Evolutionary conservation across 2,113 vertebrate species (phyloP), one percentile per base, ranked within the genome.

Genomic region (Gymnogyps californianus): DNA sequence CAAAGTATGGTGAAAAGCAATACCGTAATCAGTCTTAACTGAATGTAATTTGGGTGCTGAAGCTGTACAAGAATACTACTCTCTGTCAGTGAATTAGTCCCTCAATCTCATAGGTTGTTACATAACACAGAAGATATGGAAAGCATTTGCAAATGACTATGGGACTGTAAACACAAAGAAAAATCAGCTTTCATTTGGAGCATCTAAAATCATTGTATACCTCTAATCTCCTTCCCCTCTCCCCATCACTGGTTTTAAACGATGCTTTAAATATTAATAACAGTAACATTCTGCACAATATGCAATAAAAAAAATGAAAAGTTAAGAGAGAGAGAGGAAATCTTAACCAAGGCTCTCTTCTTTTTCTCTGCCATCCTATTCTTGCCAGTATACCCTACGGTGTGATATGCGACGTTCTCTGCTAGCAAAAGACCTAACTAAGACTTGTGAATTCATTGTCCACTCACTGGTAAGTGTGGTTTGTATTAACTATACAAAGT

Each of bases 401-500:
- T 99, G 99, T 96, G 99, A 99, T 96, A 98, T 99, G 99, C 98
- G 98, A 87, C 98, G 99, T 49, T 98, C 99, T 15, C 98, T 99
- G 94, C 82, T 99, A 97, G 99, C 99, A 32, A 99, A 99, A 98
- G 99, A 99, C 97, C 95, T 99, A 84, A 99, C 97, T 61, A 99
- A 99, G 98, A 99, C 98, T 72, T 99, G 99, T 62, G 99, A 99
- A 93, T 99, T 99, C 98, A 99, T 99, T 86, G 98, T 99, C 5
- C 99, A 99, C 96, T 98, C 98, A 25, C 97, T 98, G 78, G 99
- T 99, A 96, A 98, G 98, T 87, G 18, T 62, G 38, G 1, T n/a
- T 81, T 46, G 19, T 52, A 11, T 64, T 61, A 52, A 72, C 19
- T 85, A 2, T 21, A 36, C 22, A 29, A 76, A 66, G 18, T 44